Conservation (phyloP, 2,113 vertebrate genomes). For the Arizona elegans region DNA sequence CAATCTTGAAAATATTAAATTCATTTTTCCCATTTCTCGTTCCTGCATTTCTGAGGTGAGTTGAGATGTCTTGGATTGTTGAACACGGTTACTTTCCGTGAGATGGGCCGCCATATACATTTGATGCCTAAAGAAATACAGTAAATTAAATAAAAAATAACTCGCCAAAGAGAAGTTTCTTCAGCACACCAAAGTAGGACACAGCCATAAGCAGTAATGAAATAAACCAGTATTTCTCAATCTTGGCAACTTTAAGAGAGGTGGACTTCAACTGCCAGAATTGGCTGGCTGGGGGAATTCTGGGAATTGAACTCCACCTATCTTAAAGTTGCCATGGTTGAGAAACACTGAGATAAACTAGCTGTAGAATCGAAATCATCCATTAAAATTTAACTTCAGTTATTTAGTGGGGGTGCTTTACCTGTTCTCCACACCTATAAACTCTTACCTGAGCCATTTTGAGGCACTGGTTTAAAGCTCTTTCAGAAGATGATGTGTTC, state of each 20-base stretch:
- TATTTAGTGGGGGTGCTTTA: background rate
- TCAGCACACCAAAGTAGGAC: background rate
- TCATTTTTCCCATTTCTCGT: background rate
- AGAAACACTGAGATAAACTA: background rate
- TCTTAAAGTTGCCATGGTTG: too few species aligned
- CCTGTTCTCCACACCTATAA: background rate
- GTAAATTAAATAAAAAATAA: background rate
- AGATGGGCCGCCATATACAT: too few species aligned
- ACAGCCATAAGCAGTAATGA: background rate
- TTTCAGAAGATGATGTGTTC: background rate
- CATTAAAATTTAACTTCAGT: background rate
- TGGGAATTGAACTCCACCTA: background rate
- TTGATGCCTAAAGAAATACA: background rate
- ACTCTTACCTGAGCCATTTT: background rate
- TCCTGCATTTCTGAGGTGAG: background rate
- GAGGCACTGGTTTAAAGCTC: background rate
- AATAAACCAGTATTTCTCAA: background rate
- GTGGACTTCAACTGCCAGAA: background rate
- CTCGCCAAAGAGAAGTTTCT: background rate
- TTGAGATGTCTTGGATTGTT: background rate
- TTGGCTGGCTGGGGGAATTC: background rate
- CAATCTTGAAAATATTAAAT: background rate
- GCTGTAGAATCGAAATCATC: background rate
- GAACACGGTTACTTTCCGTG: background rate
- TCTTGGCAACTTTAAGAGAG: background rate